These are phyloP conservation scores for Mareca strepera DNA, from an alignment of 2,797 vertebrate genomes.

Conservation along the genomic window DNA sequence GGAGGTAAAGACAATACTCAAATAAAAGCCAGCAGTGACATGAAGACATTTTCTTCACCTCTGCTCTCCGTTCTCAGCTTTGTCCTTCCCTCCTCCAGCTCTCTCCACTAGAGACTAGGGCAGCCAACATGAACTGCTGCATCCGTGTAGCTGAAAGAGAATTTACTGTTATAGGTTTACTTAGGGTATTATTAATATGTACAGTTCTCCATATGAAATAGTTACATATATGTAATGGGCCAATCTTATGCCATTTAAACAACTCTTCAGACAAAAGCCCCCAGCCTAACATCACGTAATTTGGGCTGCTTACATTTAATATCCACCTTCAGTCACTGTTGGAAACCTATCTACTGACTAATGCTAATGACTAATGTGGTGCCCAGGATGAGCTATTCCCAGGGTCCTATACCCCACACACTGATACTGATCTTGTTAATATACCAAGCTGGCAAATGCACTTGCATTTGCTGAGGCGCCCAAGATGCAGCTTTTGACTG, in stretches of 20 bases:
- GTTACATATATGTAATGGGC: background rate
- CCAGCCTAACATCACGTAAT: background rate
- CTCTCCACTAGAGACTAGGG: background rate
- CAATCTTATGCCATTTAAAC: background rate
- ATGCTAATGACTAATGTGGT: background rate
- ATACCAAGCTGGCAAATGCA: background rate
- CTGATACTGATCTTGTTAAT: background rate
- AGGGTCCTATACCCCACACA: background rate
- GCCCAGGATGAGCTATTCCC: background rate
- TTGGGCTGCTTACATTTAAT: background rate
- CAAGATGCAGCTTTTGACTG: background rate
- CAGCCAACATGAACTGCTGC: background rate
- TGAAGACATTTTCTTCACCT: background rate
- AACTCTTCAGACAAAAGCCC: background rate
- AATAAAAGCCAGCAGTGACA: background rate
- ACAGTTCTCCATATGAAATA: background rate
- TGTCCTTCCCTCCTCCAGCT: background rate
- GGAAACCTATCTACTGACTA: background rate
- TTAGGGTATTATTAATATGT: background rate
- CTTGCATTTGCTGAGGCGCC: background rate
- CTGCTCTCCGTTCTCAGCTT: background rate
- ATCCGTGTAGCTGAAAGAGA: background rate
- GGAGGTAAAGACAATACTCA: background rate
- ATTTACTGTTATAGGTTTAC: background rate
- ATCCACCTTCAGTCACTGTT: background rate